Evolutionary conservation across 2,113 vertebrate species (phyloP).

Genomic region (Alexandromys fortis): DNA sequence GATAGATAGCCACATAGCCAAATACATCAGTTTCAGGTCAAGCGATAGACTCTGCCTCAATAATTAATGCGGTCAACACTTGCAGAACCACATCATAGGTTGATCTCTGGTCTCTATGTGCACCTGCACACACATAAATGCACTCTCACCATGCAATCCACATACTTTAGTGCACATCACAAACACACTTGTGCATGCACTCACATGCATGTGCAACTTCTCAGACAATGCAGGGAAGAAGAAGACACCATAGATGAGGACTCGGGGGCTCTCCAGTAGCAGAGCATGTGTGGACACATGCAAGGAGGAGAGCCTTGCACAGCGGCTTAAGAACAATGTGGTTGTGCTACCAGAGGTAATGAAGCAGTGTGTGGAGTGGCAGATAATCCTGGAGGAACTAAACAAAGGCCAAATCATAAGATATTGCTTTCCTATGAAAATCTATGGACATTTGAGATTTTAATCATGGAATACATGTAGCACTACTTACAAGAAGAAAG

Average conservation of each 20-base stretch:
- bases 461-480: neutral
- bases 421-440: neutral
- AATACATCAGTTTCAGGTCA: neutral
- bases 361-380: neutral
- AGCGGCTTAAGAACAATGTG: neutral
- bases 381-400: neutral
- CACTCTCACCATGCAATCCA: neutral
- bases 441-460: fast-evolving
- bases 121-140: neutral
- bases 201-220: neutral
- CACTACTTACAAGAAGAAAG: neutral
- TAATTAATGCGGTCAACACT: neutral
- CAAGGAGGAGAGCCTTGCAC: neutral
- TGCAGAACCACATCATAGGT: neutral
- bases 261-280: neutral
- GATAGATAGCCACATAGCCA: too few relatives aligned
- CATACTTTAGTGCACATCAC: neutral
- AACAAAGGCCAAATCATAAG: neutral
- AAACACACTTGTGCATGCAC: neutral
- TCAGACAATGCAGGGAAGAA: too few relatives aligned
- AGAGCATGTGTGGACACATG: neutral
- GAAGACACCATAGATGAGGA: neutral
- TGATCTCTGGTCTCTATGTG: neutral
- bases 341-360: neutral
- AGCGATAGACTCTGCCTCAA: neutral